Evolutionary conservation across 2,797 vertebrate genomes (phyloP), one percentile per base, ranked within the genome.

Genomic region (Acanthis flammea): DNA sequence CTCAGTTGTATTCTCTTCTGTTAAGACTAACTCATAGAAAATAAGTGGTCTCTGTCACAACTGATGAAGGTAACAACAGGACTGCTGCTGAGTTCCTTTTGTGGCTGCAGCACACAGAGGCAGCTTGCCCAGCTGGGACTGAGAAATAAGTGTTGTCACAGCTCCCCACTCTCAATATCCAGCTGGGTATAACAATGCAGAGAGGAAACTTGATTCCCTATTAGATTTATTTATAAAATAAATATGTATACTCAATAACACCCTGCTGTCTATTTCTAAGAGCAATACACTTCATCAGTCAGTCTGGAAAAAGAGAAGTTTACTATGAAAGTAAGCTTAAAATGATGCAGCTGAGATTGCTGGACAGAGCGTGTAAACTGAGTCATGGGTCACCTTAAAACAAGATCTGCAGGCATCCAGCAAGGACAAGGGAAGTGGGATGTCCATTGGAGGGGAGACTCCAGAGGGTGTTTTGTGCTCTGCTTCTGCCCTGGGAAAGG

Each of bases 351-450:
- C 25, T 82, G 33, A 66, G 41, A 67, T 48, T 48, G 7, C 60
- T 55, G 33, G 19, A n/a, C 1, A 1, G 11, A 50, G 45, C 1
- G 0, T 16, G 30, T n/a, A 68, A 94, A 81, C 11, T 30, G 47
- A 77, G 21, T 28, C 51, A 54, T 9, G 14, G 13, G 50, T 42
- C n/a, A 39, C 39, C 53, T 57, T 65, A 48, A 60, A 85, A 70
- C 25, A 51, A 63, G 24, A 61, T 22, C 28, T 70, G 39, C 42
- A 61, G 25, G n/a, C 47, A 51, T n/a, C 39, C 28, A 84, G 35
- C 31, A 81, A 76, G 18, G 55, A 47, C 27, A 62, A 13, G 25
- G 14, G 18, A 76, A 79, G 37, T 63, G 10, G 3, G 22, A 19
- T 30, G 10, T 13, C 23, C 9, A 2, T 11, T 1, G 0, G 44